A percentile compares a stretch with the other conserved stretches of the same genome.
phyloP scores from a whole-genome alignment of 2,113 vertebrate genomes.

The Electrona antarctica region DNA sequence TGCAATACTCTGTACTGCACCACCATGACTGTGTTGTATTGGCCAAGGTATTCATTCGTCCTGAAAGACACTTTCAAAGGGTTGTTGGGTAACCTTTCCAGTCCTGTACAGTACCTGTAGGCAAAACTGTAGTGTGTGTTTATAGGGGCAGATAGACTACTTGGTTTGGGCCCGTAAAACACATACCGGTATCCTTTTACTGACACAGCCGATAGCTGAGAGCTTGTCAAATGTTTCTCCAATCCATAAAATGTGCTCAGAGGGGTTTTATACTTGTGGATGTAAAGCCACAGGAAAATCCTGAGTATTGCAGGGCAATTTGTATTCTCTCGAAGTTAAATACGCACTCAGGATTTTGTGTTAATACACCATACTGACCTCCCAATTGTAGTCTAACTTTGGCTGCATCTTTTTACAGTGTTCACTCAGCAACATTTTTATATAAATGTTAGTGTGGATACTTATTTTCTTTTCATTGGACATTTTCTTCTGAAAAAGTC shows the following conservation, averaged over 20 bases:
- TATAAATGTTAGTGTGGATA: conserved; percentile 5
- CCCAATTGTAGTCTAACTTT: conserved; percentile 22
- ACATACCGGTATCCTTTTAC: conserved; percentile 71
- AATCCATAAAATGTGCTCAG: conserved; percentile 69
- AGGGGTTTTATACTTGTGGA: conserved; percentile 57
- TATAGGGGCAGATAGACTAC: conserved; percentile 60
- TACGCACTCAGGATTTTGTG: too few species aligned
- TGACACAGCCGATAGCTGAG: conserved; percentile 65
- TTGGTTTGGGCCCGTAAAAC: conserved; percentile 62
- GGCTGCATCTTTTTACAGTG: not conserved
- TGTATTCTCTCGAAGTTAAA: too few species aligned
- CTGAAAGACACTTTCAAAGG: conserved; percentile 60
- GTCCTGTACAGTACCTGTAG: conserved; percentile 48
- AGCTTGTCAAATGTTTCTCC: conserved; percentile 64
- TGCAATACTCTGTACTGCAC: not conserved
- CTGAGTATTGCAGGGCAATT: too few species aligned
- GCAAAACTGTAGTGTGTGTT: conserved; percentile 73
- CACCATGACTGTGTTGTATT: conserved; percentile 14
- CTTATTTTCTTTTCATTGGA: conserved; percentile 1
- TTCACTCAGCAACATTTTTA: conserved; percentile 14
- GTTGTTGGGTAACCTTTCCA: conserved; percentile 67
- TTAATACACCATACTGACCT: conserved; percentile 67
- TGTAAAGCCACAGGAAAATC: conserved; percentile 36
- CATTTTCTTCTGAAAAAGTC: not conserved
- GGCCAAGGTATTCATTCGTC: conserved; percentile 51